Conservation (phyloP, 1,140 invertebrate genomes). For the Solenopsis fugax region DNA sequence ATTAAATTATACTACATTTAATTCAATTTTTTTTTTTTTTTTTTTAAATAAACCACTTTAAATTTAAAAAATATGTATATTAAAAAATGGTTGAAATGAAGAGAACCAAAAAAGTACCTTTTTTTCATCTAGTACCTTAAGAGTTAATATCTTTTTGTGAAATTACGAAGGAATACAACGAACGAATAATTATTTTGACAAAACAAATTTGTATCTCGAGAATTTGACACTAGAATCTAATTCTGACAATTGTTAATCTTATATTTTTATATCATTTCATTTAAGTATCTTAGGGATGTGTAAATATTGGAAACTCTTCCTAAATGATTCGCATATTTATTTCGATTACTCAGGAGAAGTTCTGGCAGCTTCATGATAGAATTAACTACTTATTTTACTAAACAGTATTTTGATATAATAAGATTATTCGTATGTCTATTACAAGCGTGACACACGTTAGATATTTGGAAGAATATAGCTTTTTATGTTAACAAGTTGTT, state of each 20-base stretch:
- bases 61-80: no score
- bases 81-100: no score
- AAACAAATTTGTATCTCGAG: background rate
- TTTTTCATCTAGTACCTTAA: no score
- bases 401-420: background rate
- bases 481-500: background rate
- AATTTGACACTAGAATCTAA: background rate
- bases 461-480: background rate
- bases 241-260: background rate
- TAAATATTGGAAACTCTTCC: background rate
- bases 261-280: background rate
- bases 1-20: no score
- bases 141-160: background rate
- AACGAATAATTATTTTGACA: background rate
- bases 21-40: no score
- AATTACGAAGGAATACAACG: background rate
- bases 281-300: background rate
- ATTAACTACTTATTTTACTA: background rate
- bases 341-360: background rate
- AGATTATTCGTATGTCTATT: background rate
- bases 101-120: no score
- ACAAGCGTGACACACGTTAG: background rate
- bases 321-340: background rate
- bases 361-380: background rate
- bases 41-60: no score